Conservation (phyloP, 2,888 invertebrate species). For the Plemyria rubiginata region DNA sequence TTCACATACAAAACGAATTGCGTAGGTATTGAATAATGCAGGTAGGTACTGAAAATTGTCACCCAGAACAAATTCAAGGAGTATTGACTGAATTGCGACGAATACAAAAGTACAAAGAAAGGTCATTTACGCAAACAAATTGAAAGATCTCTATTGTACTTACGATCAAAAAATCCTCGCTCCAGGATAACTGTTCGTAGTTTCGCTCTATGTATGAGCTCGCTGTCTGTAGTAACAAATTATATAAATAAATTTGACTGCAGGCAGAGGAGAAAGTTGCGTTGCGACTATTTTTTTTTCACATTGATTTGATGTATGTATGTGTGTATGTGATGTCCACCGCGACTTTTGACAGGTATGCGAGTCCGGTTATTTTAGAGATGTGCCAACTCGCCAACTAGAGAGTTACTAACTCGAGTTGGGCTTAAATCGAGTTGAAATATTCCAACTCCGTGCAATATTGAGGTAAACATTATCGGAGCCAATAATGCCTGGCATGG, state of each 20-base stretch:
- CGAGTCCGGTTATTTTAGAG: too few species aligned
- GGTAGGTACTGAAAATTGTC: neutral
- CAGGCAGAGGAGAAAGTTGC: conserved; percentile 58
- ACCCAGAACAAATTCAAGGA: conserved; percentile 13
- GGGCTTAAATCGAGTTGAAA: too few species aligned
- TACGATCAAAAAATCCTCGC: conserved; percentile 45
- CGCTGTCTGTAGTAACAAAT: conserved; percentile 31
- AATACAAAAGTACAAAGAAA: conserved; percentile 67
- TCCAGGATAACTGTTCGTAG: conserved; percentile 31
- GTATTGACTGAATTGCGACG: conserved; percentile 54
- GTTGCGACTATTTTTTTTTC: conserved; percentile 28
- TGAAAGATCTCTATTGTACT: conserved; percentile 47
- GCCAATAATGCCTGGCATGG: too few species aligned
- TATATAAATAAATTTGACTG: conserved; percentile 37
- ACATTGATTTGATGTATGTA: too few species aligned
- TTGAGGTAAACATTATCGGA: too few species aligned
- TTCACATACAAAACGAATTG: conserved; percentile 9
- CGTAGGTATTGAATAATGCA: conserved; percentile 11
- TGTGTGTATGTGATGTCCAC: too few species aligned
- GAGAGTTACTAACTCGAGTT: too few species aligned
- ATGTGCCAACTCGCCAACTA: too few species aligned
- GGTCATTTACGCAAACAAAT: conserved; percentile 55
- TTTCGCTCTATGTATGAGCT: conserved; percentile 25
- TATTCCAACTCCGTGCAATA: too few species aligned
- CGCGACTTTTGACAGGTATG: too few species aligned